These are phyloP conservation scores for Lepidurus arcticus DNA, from an alignment of 1,140 invertebrate species.

Conservation along the genomic window DNA sequence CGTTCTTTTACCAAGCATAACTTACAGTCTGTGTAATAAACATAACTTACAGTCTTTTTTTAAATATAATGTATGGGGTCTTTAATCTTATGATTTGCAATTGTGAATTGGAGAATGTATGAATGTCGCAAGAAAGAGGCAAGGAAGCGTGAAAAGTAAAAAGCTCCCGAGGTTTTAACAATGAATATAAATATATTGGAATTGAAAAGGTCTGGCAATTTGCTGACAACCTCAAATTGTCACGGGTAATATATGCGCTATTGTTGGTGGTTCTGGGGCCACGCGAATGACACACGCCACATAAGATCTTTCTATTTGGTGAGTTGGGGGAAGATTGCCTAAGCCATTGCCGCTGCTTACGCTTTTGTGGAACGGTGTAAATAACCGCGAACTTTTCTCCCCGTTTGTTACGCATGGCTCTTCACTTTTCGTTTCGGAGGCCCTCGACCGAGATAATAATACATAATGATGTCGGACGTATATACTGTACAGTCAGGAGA, in stretches of 20 bases:
- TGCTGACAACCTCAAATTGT: not conserved
- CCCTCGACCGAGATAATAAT: not conserved
- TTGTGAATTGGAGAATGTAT: not conserved
- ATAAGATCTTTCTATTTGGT: not conserved
- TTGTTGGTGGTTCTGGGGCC: not conserved
- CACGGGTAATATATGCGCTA: not conserved
- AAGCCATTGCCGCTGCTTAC: not conserved
- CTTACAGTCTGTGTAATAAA: not conserved
- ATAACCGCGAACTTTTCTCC: not conserved
- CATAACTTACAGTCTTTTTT: not conserved
- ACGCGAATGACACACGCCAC: not conserved
- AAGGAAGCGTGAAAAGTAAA: not conserved
- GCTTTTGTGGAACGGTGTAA: not conserved
- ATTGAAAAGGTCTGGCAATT: not conserved
- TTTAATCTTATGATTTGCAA: too few relatives aligned
- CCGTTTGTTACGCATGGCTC: not conserved
- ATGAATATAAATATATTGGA: not conserved
- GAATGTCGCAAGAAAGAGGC: not conserved
- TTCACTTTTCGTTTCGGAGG: slow-evolving; percentile 6
- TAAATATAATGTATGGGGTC: too few relatives aligned
- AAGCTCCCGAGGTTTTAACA: not conserved
- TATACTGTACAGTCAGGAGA: not conserved
- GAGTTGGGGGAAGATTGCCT: not conserved
- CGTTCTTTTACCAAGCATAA: not conserved
- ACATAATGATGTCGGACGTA: not conserved